A percentile compares a stretch with the other conserved stretches of the same genome.
These are phyloP conservation scores for Pseudobourletiella spinata DNA, from an alignment of 1,140 invertebrate species.

Conservation along the genomic window DNA sequence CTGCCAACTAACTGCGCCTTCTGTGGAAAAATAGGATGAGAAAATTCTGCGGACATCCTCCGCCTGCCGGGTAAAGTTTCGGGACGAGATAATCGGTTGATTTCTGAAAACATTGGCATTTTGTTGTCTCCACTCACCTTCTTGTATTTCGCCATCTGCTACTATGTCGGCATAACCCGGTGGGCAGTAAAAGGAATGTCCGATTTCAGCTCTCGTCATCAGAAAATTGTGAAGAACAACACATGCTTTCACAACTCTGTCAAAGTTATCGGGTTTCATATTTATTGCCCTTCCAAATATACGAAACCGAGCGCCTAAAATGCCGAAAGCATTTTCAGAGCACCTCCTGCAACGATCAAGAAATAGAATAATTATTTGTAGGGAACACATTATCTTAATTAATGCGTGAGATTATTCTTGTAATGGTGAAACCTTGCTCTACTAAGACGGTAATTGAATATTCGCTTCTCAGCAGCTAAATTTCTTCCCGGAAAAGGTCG, in stretches of 20 bases:
- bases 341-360: too few relatives aligned
- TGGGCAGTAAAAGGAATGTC: neutral
- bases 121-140: neutral
- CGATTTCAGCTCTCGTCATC: neutral
- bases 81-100: neutral
- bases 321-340: too few relatives aligned
- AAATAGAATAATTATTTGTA: too few relatives aligned
- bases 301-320: too few relatives aligned
- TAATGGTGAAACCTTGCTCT: neutral
- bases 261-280: neutral
- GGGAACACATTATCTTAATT: too few relatives aligned
- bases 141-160: neutral
- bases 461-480: neutral
- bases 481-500: too few relatives aligned
- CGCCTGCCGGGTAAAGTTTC: neutral
- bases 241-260: constrained; percentile 1
- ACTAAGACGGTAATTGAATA: neutral
- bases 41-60: neutral
- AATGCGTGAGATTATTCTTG: too few relatives aligned
- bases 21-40: neutral
- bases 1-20: neutral
- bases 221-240: constrained; percentile 7
- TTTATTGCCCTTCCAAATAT: neutral
- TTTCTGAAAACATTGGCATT: neutral
- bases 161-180: neutral